Conservation (phyloP, 1,140 invertebrate genomes). For the Apis florea region DNA sequence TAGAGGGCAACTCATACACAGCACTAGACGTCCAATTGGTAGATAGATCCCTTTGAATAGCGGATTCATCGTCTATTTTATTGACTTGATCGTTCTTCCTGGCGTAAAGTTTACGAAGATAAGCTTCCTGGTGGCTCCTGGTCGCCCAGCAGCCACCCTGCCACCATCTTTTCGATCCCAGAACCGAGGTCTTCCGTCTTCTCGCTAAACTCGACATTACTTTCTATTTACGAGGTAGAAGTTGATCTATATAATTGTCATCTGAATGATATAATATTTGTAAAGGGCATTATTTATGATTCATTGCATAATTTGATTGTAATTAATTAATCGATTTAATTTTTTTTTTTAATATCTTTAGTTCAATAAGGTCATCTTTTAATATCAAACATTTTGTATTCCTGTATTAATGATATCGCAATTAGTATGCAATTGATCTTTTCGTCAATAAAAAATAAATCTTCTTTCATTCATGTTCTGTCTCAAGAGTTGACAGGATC, state of each 20-base stretch:
- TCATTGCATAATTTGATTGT: no score
- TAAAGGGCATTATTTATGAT: no score
- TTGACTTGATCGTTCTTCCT: conserved; percentile 68
- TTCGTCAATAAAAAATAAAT: background rate
- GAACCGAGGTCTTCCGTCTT: conserved; percentile 71
- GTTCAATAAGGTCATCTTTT: no score
- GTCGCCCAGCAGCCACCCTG: conserved; percentile 78
- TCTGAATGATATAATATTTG: background rate
- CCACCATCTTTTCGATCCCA: conserved; percentile 79
- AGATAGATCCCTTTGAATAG: conserved; percentile 42
- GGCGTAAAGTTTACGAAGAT: conserved; percentile 76
- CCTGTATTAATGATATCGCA: no score
- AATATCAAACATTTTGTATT: no score
- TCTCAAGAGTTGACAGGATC: background rate
- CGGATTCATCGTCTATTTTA: conserved; percentile 47
- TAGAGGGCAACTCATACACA: conserved; percentile 68
- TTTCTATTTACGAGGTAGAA: background rate
- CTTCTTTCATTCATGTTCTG: background rate
- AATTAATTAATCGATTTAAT: no score
- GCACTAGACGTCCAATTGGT: conserved; percentile 60
- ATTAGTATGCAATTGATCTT: no score
- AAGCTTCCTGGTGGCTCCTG: conserved; percentile 78
- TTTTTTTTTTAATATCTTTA: no score
- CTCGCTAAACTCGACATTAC: conserved; percentile 75
- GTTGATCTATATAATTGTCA: background rate